A percentile compares a stretch with the other conserved stretches of the same genome.
phyloP scores from a whole-genome alignment of 2,113 vertebrate species.

The Sporophila hypoxantha region DNA sequence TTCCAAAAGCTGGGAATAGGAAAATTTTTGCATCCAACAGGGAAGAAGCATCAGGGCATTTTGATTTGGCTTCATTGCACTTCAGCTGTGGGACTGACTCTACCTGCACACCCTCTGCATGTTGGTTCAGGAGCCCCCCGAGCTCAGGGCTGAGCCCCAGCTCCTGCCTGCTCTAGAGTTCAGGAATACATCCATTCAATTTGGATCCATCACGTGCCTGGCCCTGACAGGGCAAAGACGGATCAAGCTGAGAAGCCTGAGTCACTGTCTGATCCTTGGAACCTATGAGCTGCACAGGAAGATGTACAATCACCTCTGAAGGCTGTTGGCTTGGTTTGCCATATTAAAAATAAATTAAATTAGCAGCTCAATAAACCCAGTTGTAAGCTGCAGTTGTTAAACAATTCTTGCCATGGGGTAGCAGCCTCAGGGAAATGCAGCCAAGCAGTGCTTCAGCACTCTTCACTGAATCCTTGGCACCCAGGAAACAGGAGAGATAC shows the following conservation, averaged over 20 bases:
- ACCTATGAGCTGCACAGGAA: background rate
- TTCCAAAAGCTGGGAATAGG: background rate
- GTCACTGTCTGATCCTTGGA: background rate
- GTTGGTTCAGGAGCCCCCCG: background rate
- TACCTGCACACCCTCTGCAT: background rate
- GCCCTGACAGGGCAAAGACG: background rate
- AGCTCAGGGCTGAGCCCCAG: background rate
- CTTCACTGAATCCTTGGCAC: background rate
- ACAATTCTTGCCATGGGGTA: background rate
- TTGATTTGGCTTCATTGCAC: background rate
- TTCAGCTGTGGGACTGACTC: background rate
- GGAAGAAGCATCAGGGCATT: background rate
- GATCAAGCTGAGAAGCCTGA: background rate
- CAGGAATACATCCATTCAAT: background rate
- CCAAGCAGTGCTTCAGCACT: background rate
- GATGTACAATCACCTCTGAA: background rate
- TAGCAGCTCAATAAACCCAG: background rate
- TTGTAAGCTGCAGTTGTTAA: background rate
- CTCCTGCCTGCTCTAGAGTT: background rate
- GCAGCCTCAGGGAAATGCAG: background rate
- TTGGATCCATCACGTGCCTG: background rate
- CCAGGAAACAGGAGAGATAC: fast-evolving
- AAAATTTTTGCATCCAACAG: background rate
- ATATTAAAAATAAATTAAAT: constrained; percentile 23
- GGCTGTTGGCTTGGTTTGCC: background rate